Base-by-base conservation (phyloP, 2,888 invertebrate species). In the Tetheella fluctuosa region DNA sequence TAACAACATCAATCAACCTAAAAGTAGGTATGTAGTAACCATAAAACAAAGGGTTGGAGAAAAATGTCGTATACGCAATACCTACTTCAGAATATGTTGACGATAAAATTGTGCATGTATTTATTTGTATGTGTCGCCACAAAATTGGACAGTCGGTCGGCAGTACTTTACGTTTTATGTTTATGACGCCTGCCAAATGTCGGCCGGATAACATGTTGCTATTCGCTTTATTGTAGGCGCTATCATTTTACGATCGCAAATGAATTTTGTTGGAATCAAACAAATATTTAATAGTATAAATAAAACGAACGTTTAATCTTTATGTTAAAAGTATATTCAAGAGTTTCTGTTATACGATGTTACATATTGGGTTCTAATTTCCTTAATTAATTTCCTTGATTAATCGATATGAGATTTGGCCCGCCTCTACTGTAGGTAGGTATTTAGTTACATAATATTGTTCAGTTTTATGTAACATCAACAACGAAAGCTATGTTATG, bases 161-260 rank as follows among this genome's bases (percentile, higher is more conserved):
- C 20, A 48, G 48, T 48, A 48, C 48, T 48, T 48, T 48, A 20
- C 48, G 20, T 48, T 48, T 48, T 48, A 48, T 48, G 48, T 48
- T 48, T 48, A 48, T 48, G 48, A 48, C 48, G 48, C 48, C 48
- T 48, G 48, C 48, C 48, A 48, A 48, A 48, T 48, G 48, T 48
- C 48, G 20, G 48, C 17, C 48, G 48, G 48, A 48, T 48, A 65
- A 61, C 63, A 65, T 63, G 63, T 74, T 64, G 69, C 74, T 61
- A 60, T 34, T 54, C 42, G 54, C 62, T 74, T 68, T 61, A 54
- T 58, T 64, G 58, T 57, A 71, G 71, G 71, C 71, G 55, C 57
- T 60, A 56, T 61, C 52, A 42, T 42, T 17, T 54, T 67, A 64
- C 48, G 48, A 48, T 48, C 48, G 20, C 20, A 54, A 54, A 25